These are phyloP conservation scores for Tamias sibiricus DNA, from an alignment of 2,113 vertebrate species.

Conservation along the genomic window DNA sequence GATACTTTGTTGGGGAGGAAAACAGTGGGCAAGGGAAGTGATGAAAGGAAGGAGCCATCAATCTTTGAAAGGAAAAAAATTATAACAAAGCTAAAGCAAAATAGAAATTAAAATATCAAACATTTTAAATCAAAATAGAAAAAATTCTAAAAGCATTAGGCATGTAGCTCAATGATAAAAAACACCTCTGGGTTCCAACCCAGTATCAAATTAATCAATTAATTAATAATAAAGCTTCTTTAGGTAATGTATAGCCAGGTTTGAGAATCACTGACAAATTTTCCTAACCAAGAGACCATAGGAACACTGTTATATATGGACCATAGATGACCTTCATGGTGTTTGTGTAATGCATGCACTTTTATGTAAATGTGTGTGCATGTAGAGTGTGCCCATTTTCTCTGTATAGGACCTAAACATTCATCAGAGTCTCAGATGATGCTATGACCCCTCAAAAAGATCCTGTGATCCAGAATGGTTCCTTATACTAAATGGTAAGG, in stretches of 20 bases:
- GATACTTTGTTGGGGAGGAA: not conserved
- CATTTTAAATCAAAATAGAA: too few relatives aligned
- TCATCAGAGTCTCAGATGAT: not conserved
- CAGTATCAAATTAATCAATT: too few relatives aligned
- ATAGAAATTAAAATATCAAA: too few relatives aligned
- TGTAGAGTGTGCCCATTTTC: not conserved
- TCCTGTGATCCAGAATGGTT: not conserved
- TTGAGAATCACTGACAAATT: not conserved
- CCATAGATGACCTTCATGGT: not conserved
- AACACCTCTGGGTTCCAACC: too few relatives aligned
- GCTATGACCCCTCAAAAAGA: not conserved
- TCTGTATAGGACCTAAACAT: not conserved
- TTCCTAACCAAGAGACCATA: not conserved
- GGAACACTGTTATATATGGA: rapidly evolving
- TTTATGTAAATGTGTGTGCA: not conserved
- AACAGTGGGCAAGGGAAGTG: not conserved
- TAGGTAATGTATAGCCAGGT: not conserved
- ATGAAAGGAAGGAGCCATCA: not conserved
- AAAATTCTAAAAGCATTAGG: too few relatives aligned
- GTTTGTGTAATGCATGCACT: rapidly evolving
- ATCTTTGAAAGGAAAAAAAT: not conserved
- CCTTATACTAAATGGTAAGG: too few relatives aligned
- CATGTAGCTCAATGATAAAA: too few relatives aligned
- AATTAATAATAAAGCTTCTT: not conserved
- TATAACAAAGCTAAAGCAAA: too few relatives aligned